A percentile compares a stretch with the other conserved stretches of the same genome.
Evolutionary conservation across 2,888 invertebrate species (phyloP).

Genomic region (Amorpha juglandis): DNA sequence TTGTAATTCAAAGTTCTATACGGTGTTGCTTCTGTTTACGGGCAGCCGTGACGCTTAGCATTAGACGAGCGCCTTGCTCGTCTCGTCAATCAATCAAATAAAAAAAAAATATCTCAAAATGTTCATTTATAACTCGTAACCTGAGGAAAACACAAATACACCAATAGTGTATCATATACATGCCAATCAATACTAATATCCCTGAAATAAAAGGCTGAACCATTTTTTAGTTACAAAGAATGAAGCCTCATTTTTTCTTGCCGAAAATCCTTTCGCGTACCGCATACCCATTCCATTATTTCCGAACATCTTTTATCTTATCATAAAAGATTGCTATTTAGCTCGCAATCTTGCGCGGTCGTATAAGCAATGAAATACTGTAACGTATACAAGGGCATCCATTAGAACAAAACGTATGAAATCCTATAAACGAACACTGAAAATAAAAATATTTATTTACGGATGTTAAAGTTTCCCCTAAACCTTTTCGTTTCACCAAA

Average conservation of each 20-base stretch:
- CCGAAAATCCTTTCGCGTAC: slow-evolving; percentile 19
- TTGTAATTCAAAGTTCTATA: too few relatives aligned
- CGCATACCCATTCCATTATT: slow-evolving; percentile 21
- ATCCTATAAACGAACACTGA: neutral
- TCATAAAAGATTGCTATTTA: slow-evolving; percentile 19
- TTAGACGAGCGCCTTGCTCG: too few relatives aligned
- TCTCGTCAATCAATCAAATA: too few relatives aligned
- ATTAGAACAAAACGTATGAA: neutral
- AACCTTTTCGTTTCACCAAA: too few relatives aligned
- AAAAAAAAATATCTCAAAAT: too few relatives aligned
- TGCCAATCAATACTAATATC: neutral
- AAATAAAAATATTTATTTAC: too few relatives aligned
- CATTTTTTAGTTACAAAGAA: neutral
- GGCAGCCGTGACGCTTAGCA: too few relatives aligned
- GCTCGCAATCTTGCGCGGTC: slow-evolving; percentile 4
- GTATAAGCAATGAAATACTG: slow-evolving; percentile 7
- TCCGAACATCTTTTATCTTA: slow-evolving; percentile 22
- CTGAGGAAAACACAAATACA: too few relatives aligned
- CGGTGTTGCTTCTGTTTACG: too few relatives aligned
- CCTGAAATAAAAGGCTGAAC: neutral
- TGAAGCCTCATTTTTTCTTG: slow-evolving; percentile 17
- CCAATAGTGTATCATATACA: too few relatives aligned
- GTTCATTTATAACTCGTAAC: too few relatives aligned
- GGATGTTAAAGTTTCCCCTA: too few relatives aligned
- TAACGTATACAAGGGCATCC: neutral